A percentile compares a stretch with the other conserved stretches of the same genome.
These are phyloP conservation scores for Tetragnatha montana DNA, from an alignment of 2,888 invertebrate species.

Conservation along the genomic window DNA sequence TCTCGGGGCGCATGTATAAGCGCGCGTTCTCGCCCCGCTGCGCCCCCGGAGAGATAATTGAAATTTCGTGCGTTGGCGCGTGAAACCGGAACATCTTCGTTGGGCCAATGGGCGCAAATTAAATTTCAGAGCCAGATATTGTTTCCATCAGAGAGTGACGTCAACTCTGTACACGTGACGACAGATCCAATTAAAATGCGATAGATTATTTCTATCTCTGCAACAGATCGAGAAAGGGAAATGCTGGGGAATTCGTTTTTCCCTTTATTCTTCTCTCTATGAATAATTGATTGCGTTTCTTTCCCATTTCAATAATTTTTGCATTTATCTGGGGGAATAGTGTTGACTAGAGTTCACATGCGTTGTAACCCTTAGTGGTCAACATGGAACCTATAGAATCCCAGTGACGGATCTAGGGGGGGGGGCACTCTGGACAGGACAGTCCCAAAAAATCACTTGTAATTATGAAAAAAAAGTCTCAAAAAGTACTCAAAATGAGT, in stretches of 20 bases:
- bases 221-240: not conserved
- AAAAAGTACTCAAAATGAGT: too few species aligned
- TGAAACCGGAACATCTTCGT: conserved; percentile 21
- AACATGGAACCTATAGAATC: too few species aligned
- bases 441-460: too few species aligned
- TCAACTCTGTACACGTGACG: not conserved
- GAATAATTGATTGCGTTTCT: not conserved
- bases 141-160: conserved; percentile 7
- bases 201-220: not conserved
- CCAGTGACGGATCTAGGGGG: too few species aligned
- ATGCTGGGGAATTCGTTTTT: not conserved
- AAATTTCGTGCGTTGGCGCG: conserved; percentile 53
- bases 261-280: not conserved
- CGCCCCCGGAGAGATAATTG: conserved; percentile 48
- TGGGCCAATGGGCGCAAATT: conserved; percentile 38
- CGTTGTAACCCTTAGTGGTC: too few species aligned
- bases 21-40: too few species aligned
- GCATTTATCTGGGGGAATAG: not conserved
- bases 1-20: too few species aligned
- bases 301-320: not conserved
- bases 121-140: conserved; percentile 58
- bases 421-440: too few species aligned
- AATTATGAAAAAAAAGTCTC: too few species aligned
- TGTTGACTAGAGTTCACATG: too few species aligned
- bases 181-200: not conserved